Evolutionary conservation across 2,797 vertebrate species (phyloP), one percentile per base, ranked within the genome.

Genomic region (Hypotaenidia philippensis): DNA sequence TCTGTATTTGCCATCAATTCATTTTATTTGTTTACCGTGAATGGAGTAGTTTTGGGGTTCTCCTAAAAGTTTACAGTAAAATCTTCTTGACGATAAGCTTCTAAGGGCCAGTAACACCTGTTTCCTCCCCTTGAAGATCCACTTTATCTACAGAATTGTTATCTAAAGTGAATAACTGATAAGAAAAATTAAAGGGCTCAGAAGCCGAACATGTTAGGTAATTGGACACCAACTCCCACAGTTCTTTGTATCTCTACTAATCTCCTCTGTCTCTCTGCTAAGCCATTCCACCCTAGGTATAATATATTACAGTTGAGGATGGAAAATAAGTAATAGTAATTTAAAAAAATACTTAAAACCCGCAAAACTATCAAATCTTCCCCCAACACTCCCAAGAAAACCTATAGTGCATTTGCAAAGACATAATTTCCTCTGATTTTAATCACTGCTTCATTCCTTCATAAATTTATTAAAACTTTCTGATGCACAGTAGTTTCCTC

Each of bases 181-280:
- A 97, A 96, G 90, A 95, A 96, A 93, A 97, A 96, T 95, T 96
- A 96, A 97, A 96, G 83, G 45, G 83, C 76, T 91, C 81, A 55
- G 83, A 69, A 87, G 55, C 63, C 90, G 38, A 85, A 81, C 18
- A 38, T 66, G 64, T 89, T 87, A 95, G 82, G 89, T 89, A 96
- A 94, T 27, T 87, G 82, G 41, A 90, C 47, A 32, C 40, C 44
- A 83, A 75, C 77, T 93, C 36, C 32, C 81, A 96, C 31, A 86
- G 14, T 49, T 56, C 71, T 61, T 83, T 60, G 18, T 60, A 81
- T 82, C 29, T 78, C 55, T 81, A 31, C 23, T 49, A 45, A 91
- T 34, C 64, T 29, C 50, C 49, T 50, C 25, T 29, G 15, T 66
- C 78, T 86, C n/a, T 65, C 47, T 61, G 34, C 17, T 94, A 68